Base-by-base conservation (phyloP, 2,888 invertebrate genomes). In the Hydrotaea cyrtoneurina region DNA sequence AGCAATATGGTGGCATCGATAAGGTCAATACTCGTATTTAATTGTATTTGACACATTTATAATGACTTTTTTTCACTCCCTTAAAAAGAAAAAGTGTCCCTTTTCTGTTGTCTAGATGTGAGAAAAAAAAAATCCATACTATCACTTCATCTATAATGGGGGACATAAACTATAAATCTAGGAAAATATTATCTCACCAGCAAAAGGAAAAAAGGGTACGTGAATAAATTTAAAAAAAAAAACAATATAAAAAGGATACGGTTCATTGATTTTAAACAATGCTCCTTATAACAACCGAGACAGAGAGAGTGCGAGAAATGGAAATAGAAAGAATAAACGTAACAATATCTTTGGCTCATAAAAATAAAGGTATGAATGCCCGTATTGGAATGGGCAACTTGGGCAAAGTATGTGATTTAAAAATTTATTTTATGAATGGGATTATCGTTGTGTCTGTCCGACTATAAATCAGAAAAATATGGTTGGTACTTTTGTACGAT, bases 41-140 rank as follows among this genome's bases (percentile, higher is more conserved):
- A 80, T 75, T 83, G 74, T 78, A 57, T 59, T 80, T 83, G 83
- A 80, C 83, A 83, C 74, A 75, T 83, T 83, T 83, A 73, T 77
- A 83, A 83, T 78, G 69, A 83, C 39, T 53, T 83, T 78, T 66
- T 19, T 26, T n/a, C 13, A 1, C 17, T 64, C 23, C n/a, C 50
- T 15, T 8, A 13, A 23, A 75, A 3, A 36, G n/a, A 39, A 57
- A 39, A 72, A 76, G 15, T 66, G 59, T 71, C 71, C n/a, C 15
- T 55, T 75, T 74, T 74, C 13, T 36, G 21, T n/a, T 53, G 31
- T 59, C 50, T 50, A 50, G n/a, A n/a, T 19, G 21, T 2, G 21
- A 10, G 7, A 21, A 21, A 31, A 64, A 36, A 2, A 31, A 64
- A 64, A 36, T 64, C 5, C 7, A 31, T 64, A 2, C 64, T 17